A percentile compares a stretch with the other conserved stretches of the same genome.
These are phyloP conservation scores for Sinonovacula constricta DNA, from an alignment of 1,140 invertebrate genomes.

Conservation along the genomic window DNA sequence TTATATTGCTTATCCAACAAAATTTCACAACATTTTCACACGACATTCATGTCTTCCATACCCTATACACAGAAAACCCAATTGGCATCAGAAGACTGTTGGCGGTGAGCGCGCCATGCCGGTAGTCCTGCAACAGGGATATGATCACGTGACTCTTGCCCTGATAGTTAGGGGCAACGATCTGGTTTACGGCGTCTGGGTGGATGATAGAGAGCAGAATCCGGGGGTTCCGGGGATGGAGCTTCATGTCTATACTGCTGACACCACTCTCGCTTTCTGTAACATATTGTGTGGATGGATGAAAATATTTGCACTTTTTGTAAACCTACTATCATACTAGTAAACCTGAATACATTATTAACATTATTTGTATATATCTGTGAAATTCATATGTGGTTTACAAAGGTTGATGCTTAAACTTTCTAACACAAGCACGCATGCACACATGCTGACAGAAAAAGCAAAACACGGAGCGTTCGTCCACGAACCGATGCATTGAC, in stretches of 20 bases:
- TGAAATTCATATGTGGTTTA: too few species aligned
- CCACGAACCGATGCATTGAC: too few species aligned
- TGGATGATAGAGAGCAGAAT: slow-evolving; percentile 61
- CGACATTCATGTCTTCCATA: too few species aligned
- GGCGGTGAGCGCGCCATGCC: slow-evolving; percentile 64
- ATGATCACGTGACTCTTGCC: slow-evolving; percentile 71
- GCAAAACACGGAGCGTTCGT: too few species aligned
- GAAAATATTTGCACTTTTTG: not conserved
- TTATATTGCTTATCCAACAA: too few species aligned
- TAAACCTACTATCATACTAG: not conserved
- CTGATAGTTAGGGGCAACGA: slow-evolving; percentile 58
- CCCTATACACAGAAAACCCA: slow-evolving; percentile 74
- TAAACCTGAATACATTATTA: too few species aligned
- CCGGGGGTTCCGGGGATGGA: slow-evolving; percentile 62
- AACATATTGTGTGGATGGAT: too few species aligned
- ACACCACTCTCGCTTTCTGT: slow-evolving; percentile 9
- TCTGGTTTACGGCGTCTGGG: slow-evolving; percentile 56
- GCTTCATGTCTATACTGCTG: slow-evolving; percentile 33
- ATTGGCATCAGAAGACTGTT: slow-evolving; percentile 70
- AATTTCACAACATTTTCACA: too few species aligned
- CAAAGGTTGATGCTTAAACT: too few species aligned
- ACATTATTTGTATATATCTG: too few species aligned
- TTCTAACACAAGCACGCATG: too few species aligned
- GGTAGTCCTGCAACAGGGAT: slow-evolving; percentile 73
- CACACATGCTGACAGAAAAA: too few species aligned